Evolutionary conservation across 64 coral and sea anemone genomes (phyloP).

Genomic region (Acropora yongei): DNA sequence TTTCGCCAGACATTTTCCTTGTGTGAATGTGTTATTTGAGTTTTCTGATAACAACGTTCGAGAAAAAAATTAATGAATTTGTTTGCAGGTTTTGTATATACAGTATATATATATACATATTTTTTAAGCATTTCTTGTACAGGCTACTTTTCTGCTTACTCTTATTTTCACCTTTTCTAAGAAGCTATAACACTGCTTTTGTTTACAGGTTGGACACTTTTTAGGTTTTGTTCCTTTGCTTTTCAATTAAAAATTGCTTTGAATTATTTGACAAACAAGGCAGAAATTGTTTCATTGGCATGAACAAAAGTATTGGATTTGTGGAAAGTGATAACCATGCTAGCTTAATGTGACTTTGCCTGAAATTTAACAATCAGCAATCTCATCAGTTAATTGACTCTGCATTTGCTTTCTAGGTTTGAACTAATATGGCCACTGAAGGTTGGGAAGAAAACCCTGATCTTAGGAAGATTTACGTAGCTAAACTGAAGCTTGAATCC

Average conservation of each 20-base stretch:
- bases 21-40: not conserved
- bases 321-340: not conserved
- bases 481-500: constrained; percentile 58
- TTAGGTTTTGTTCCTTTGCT: not conserved
- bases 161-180: not conserved
- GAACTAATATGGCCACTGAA: constrained; percentile 38
- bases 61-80: not conserved
- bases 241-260: not conserved
- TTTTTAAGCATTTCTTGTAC: not conserved
- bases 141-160: not conserved
- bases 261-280: not conserved
- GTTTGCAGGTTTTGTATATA: not conserved
- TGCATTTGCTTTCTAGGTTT: constrained; percentile 7
- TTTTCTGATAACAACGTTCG: not conserved
- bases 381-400: not conserved
- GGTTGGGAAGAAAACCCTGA: constrained; percentile 78
- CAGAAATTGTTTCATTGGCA: too few species aligned
- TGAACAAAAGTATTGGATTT: too few species aligned
- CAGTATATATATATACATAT: not conserved
- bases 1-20: not conserved
- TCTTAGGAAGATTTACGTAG: constrained; percentile 86
- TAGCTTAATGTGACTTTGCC: not conserved
- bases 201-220: not conserved
- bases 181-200: not conserved
- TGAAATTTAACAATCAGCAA: not conserved